These are phyloP conservation scores for Nemurella pictetii DNA, from an alignment of 2,888 invertebrate genomes.

Conservation along the genomic window DNA sequence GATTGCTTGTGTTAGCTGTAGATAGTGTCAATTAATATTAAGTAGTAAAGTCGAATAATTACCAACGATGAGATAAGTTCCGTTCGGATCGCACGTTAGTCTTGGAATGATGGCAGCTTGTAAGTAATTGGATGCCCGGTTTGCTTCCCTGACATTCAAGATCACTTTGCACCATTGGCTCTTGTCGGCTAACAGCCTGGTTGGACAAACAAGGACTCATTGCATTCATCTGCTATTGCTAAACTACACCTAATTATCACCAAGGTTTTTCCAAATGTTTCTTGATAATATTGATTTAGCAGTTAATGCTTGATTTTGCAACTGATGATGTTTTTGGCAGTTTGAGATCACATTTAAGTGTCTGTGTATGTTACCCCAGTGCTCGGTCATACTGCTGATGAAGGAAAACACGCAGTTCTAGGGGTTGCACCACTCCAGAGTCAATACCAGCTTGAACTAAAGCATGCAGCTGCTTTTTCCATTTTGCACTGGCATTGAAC, in stretches of 20 bases:
- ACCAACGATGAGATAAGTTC: constrained; percentile 55
- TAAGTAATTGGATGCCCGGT: constrained; percentile 4
- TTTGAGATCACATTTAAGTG: not conserved
- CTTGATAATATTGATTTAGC: not conserved
- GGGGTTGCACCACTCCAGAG: constrained; percentile 58
- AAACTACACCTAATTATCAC: not conserved
- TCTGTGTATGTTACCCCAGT: constrained; percentile 3
- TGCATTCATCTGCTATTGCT: not conserved
- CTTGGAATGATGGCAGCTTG: constrained; percentile 40
- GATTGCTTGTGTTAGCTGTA: too few relatives aligned
- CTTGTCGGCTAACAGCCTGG: constrained; percentile 19
- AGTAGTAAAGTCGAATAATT: too few relatives aligned
- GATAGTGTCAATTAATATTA: too few relatives aligned
- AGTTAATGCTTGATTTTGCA: too few relatives aligned
- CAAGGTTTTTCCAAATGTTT: too few relatives aligned
- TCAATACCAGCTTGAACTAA: constrained; percentile 57
- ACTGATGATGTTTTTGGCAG: not conserved
- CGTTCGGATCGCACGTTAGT: constrained; percentile 54
- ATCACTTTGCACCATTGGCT: not conserved
- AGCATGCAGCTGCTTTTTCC: constrained; percentile 55
- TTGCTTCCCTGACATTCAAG: constrained; percentile 22
- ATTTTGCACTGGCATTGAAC: constrained; percentile 54
- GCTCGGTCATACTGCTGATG: constrained; percentile 16
- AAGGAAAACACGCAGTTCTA: constrained; percentile 52
- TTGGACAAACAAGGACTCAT: not conserved